Conservation (phyloP, 2,797 vertebrate species). For the Otolemur crassicaudatus region DNA sequence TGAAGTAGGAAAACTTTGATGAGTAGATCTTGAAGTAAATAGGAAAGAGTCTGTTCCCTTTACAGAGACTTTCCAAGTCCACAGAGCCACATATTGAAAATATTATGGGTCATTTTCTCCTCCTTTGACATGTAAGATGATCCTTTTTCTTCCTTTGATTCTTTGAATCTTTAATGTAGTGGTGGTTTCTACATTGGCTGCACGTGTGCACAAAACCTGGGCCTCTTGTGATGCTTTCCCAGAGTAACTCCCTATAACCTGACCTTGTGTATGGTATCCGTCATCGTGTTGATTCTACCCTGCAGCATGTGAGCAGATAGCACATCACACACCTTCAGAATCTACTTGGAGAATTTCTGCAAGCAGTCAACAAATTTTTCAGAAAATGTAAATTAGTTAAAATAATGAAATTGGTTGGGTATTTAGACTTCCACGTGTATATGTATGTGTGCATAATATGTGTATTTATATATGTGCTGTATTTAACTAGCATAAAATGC, state of each 20-base stretch:
- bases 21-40: not conserved
- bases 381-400: not conserved
- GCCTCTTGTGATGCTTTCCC: not conserved
- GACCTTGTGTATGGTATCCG: not conserved
- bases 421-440: not conserved
- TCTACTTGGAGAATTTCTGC: not conserved
- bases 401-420: not conserved
- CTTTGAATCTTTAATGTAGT: not conserved
- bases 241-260: not conserved
- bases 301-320: not conserved
- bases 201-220: not conserved
- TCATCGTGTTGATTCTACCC: not conserved
- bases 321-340: not conserved
- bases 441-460: not conserved
- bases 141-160: conserved; percentile 19
- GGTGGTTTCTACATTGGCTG: not conserved
- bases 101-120: not conserved
- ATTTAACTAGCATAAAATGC: not conserved
- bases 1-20: conserved; percentile 36
- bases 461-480: not conserved
- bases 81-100: conserved; percentile 45
- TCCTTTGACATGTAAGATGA: not conserved
- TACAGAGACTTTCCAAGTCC: conserved; percentile 20
- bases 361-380: not conserved
- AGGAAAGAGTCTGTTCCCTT: conserved; percentile 41